Base-by-base conservation (phyloP, 2,113 vertebrate species). In the Odobenus rosmarus region DNA sequence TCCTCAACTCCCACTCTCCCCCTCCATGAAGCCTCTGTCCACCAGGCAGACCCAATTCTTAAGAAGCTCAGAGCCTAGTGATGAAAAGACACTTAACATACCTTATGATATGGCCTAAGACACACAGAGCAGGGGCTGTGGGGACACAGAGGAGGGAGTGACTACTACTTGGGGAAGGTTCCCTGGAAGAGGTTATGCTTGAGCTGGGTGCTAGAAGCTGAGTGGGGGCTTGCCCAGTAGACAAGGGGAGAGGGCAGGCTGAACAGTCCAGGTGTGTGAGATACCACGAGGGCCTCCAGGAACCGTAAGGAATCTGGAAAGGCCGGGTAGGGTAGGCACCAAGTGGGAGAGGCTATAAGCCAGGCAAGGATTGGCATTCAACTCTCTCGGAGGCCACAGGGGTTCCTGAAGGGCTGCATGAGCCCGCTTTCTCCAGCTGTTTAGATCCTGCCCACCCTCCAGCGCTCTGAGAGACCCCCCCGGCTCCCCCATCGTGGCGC, bases 401-500 rank as follows among this genome's bases (percentile, higher is more conserved):
- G 42, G 31, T 4, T 92, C 88, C 39, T 15, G n/a, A 53, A 18
- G 91, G 39, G 31, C 42, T 93, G 1, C 24, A 11, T n/a, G 24
- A 39, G 21, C 31, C 62, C 18, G 2, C 46, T 76, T 33, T 74
- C 64, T 69, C 61, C 12, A 14, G 11, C 62, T 59, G 4, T 72
- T 71, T 53, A 64, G 62, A 14, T 90, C 57, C 92, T 55, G 9
- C 72, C 13, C 71, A 19, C 57, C 42, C 67, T 49, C 64, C 51
- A 39, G 28, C 24, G 23, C 67, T 74, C n/a, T 4, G 13, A 71
- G 61, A 61, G 23, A 24, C 42, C 31, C 9, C 36, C 15, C 14
- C 31, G 10, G 19, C 12, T 19, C 23, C 51, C 36, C 46, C 18
- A 33, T 39, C 3, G 0, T 0, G 8, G 21, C 3, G 51, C 10